phyloP scores from a whole-genome alignment of 2,797 vertebrate genomes.

The Neosalanx taihuensis region DNA sequence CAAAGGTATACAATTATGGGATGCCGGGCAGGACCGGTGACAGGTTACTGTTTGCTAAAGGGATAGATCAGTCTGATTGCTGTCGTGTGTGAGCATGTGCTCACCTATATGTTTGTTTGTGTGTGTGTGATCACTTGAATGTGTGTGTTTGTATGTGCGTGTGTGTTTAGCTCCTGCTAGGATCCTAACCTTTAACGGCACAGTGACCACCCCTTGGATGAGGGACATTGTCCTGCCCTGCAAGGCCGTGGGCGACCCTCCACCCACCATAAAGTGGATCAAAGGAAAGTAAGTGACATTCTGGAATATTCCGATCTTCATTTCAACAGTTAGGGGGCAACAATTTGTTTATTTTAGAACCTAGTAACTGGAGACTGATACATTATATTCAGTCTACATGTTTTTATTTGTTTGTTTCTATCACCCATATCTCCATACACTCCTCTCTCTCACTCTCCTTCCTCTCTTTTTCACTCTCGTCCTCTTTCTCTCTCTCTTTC shows the following conservation, averaged over 20 bases:
- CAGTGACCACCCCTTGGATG: constrained; percentile 98
- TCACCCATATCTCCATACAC: not conserved
- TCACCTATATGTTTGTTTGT: constrained; percentile 10
- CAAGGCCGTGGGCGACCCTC: constrained; percentile 92
- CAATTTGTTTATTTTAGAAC: not conserved
- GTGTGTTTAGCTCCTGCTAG: constrained; percentile 83
- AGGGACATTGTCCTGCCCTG: constrained; percentile 95
- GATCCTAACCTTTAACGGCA: constrained; percentile 96
- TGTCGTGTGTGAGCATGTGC: not conserved
- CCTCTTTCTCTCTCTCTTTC: not conserved
- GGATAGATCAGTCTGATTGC: not conserved
- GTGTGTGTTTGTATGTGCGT: not conserved
- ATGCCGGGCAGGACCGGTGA: not conserved
- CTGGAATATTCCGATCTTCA: not conserved
- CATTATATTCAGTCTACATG: not conserved
- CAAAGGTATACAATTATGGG: constrained; percentile 79
- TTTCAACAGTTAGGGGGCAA: not conserved
- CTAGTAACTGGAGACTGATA: not conserved
- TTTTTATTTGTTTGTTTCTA: not conserved
- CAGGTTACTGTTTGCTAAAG: not conserved
- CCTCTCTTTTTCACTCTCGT: not conserved
- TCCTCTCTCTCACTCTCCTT: not conserved
- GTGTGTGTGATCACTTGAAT: not conserved
- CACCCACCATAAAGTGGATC: constrained; percentile 95
- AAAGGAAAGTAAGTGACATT: constrained; percentile 88